phyloP scores from a whole-genome alignment of 2,888 invertebrate species.

The Brenthis hecate region DNA sequence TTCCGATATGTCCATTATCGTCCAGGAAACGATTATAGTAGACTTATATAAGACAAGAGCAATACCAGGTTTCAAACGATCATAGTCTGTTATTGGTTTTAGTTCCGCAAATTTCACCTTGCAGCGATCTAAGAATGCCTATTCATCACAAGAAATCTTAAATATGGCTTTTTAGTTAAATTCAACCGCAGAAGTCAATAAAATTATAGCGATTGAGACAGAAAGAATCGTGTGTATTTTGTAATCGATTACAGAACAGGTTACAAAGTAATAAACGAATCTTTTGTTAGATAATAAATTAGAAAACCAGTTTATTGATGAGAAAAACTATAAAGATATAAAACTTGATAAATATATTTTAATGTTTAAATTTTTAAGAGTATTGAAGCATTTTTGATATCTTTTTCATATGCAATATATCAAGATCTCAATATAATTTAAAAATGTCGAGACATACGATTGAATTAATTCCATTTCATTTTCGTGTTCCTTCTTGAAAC shows the following conservation, averaged over 20 bases:
- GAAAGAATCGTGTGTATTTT: background rate
- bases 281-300: slow-evolving; percentile 1
- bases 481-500: slow-evolving; percentile 13
- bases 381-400: background rate
- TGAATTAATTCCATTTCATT: slow-evolving; percentile 5
- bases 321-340: background rate
- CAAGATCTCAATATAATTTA: background rate
- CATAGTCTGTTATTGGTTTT: slow-evolving; percentile 23
- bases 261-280: slow-evolving; percentile 1
- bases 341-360: background rate
- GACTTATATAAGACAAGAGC: slow-evolving; percentile 40
- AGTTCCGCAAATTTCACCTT: slow-evolving; percentile 40
- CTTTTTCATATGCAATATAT: background rate
- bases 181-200: background rate
- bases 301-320: background rate
- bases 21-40: slow-evolving; percentile 52
- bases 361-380: background rate
- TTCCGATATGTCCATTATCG: slow-evolving; percentile 66
- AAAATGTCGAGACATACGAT: slow-evolving; percentile 20
- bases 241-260: slow-evolving; percentile 1
- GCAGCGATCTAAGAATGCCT: slow-evolving; percentile 8
- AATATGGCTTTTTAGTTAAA: background rate
- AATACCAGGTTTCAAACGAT: slow-evolving; percentile 23
- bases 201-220: background rate
- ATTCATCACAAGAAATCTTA: slow-evolving; percentile 1